Percentiles rank a stretch among this genome's conserved stretches.
phyloP scores from a whole-genome alignment of 2,797 vertebrate genomes.

The Myiotriccus ornatus region DNA sequence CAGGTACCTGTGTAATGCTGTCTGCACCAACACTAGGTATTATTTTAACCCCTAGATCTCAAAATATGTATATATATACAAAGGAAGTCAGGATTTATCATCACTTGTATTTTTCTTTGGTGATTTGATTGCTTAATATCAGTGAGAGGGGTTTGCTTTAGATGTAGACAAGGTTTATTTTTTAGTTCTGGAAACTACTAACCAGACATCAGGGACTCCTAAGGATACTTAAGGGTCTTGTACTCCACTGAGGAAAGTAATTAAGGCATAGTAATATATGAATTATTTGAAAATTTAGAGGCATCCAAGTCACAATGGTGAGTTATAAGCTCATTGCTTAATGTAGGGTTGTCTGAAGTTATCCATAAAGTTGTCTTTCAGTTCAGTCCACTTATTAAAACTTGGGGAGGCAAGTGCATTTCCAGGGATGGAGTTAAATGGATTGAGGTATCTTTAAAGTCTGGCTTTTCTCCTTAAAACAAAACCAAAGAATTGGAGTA shows the following conservation, averaged over 20 bases:
- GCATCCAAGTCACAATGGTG: neutral
- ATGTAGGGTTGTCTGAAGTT: neutral
- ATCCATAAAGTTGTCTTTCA: neutral
- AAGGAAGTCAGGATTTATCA: neutral
- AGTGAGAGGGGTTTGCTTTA: neutral
- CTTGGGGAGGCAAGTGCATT: neutral
- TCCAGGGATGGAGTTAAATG: neutral
- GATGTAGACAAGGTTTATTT: neutral
- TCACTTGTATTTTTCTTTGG: neutral
- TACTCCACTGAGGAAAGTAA: neutral
- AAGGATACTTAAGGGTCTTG: neutral
- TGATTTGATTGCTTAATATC: neutral
- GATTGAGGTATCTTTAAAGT: neutral
- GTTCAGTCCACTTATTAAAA: neutral
- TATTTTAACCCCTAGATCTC: neutral
- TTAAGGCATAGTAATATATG: neutral
- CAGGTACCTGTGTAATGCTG: neutral
- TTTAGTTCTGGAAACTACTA: neutral
- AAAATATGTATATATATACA: neutral
- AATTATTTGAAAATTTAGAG: neutral
- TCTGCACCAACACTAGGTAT: neutral
- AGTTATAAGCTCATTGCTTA: neutral
- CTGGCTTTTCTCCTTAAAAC: neutral
- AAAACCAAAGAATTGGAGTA: neutral
- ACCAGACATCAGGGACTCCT: neutral